A percentile compares a stretch with the other conserved stretches of the same genome.
phyloP scores from a whole-genome alignment of 53 echinoderm and acorn worm genomes.

The Hippasteria phrygiana region DNA sequence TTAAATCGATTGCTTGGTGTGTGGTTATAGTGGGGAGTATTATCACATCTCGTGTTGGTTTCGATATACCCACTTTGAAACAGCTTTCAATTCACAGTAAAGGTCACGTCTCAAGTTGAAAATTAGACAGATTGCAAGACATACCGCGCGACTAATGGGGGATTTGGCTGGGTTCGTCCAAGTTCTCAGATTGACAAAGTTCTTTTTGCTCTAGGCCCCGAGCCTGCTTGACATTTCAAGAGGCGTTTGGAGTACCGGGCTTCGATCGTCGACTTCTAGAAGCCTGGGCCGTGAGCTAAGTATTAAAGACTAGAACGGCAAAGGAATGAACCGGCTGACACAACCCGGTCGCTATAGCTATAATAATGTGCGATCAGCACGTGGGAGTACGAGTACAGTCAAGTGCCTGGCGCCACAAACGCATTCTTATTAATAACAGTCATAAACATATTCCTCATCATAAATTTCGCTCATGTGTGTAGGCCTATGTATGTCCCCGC shows the following conservation, averaged over 20 bases:
- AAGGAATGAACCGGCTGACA: neutral
- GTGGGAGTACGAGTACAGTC: constrained; percentile 34
- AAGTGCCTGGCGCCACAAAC: constrained; percentile 44
- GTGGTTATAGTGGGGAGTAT: neutral
- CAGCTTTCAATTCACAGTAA: neutral
- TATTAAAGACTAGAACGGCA: neutral
- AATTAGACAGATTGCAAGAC: neutral
- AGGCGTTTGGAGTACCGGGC: constrained; percentile 38
- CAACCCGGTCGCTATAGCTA: neutral
- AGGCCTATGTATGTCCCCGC: neutral
- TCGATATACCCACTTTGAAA: neutral
- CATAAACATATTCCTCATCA: constrained; percentile 47
- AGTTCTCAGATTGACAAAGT: constrained; percentile 21
- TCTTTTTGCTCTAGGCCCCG: neutral
- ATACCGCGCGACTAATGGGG: constrained; percentile 28
- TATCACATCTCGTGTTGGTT: neutral
- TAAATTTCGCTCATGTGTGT: constrained; percentile 21
- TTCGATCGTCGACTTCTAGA: constrained; percentile 42
- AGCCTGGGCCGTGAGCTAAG: constrained; percentile 51
- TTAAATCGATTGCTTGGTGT: neutral
- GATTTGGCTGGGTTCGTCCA: neutral
- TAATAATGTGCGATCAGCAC: constrained; percentile 5
- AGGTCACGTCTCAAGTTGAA: constrained; percentile 20
- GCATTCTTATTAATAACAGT: constrained; percentile 54
- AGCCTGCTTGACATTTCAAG: constrained; percentile 61